Evolutionary conservation across 2,888 invertebrate species (phyloP), one percentile per base, ranked within the genome.

Genomic region (Stenolophus ochropezus): DNA sequence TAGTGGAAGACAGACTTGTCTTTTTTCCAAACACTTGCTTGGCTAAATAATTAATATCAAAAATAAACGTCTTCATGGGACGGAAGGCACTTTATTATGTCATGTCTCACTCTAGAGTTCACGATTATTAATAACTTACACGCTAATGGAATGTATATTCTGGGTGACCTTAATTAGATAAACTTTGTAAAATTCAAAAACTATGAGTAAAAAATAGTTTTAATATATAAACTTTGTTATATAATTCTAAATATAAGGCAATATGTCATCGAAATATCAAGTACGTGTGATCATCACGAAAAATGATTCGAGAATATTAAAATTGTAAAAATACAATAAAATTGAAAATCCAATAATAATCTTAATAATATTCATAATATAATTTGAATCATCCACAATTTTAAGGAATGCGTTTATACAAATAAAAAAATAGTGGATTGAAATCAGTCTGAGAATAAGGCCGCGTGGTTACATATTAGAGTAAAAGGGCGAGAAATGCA

Each of bases 401-500:
- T 42, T 11, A 42, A 42, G 6, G 8, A 42, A 42, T n/a, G n/a
- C n/a, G n/a, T 42, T 42, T 42, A 11, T 42, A 42, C 33, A 42
- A 42, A 33, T 33, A n/a, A n/a, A n/a, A n/a, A n/a, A n/a, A n/a
- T n/a, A n/a, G n/a, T n/a, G n/a, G n/a, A n/a, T n/a, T n/a, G 11
- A 42, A 42, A 11, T 11, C 2, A 42, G 8, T 11, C 11, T 42
- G 33, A 42, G 33, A 51, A 56, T 56, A 27, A 61, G n/a, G 21
- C 20, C 25, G 23, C 3, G 25, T 33, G 18, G 42, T 86, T 86
- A 89, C 86, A 89, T 88, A 83, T 88, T 89, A 4, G 88, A 88
- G 84, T 89, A 89, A 84, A 89, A 89, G 33, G 86, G 87, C 18
- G 86, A 88, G 83, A 89, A 90, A 33, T 82, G 83, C 14, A 89